Percentiles rank a stretch among this genome's conserved stretches.
These are phyloP conservation scores for Drosophila nr. perissopoda DNA, from an alignment of 2,888 invertebrate species.

Conservation along the genomic window DNA sequence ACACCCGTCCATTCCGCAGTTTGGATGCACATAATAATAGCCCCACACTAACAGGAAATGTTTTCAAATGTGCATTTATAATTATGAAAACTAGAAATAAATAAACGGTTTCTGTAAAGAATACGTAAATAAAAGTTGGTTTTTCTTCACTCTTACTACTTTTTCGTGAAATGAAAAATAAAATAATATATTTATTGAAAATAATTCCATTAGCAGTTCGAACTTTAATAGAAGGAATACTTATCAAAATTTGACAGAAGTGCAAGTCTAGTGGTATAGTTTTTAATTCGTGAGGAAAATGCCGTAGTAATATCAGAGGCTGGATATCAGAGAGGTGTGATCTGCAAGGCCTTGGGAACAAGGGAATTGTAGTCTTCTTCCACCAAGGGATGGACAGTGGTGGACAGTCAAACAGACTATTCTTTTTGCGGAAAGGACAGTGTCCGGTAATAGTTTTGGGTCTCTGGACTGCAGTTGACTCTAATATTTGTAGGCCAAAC, in stretches of 20 bases:
- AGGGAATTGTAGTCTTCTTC: background rate
- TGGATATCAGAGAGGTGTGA: background rate
- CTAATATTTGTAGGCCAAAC: background rate
- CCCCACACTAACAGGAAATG: background rate
- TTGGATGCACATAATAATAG: background rate
- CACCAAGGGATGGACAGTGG: background rate
- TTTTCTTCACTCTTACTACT: background rate
- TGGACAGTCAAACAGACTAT: too few species aligned
- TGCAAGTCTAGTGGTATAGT: background rate
- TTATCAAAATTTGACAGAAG: background rate
- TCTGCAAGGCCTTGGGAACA: background rate
- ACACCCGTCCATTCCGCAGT: background rate
- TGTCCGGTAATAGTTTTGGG: too few species aligned
- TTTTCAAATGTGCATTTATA: background rate
- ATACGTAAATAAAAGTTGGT: fast-evolving
- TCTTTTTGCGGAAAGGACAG: background rate
- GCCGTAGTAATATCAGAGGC: background rate
- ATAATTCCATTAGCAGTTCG: background rate
- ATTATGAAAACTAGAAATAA: background rate
- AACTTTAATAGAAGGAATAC: background rate
- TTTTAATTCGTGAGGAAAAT: background rate
- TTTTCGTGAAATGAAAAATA: background rate
- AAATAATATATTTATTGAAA: background rate
- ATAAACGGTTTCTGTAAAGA: background rate
- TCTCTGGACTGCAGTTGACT: background rate